A percentile compares a stretch with the other conserved stretches of the same genome.
These are phyloP conservation scores for Takifugu bimaculatus DNA, from an alignment of 2,113 vertebrate genomes.

Conservation along the genomic window DNA sequence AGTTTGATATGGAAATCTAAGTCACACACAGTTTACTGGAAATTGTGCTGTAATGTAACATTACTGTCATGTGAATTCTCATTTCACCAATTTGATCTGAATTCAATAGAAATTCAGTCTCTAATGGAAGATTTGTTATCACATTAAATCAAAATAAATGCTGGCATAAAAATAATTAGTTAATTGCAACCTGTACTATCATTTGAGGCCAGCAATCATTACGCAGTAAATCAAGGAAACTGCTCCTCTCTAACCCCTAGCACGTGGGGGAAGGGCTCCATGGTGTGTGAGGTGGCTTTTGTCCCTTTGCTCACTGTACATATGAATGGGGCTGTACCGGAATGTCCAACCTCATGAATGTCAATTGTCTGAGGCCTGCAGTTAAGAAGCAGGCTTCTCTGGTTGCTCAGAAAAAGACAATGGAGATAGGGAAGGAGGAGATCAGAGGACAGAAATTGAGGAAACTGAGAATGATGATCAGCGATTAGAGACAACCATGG, in stretches of 20 bases:
- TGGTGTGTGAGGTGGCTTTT: conserved; percentile 50
- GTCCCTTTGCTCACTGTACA: conserved; percentile 75
- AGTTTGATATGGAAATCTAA: too few species aligned
- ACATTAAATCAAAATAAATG: too few species aligned
- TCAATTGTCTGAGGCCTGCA: conserved; percentile 68
- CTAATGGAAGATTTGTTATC: too few species aligned
- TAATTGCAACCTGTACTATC: too few species aligned
- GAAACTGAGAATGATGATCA: conserved; percentile 33
- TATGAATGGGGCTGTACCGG: conserved; percentile 77
- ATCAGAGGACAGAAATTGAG: conserved; percentile 18
- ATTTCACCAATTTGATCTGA: too few species aligned
- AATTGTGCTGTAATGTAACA: too few species aligned
- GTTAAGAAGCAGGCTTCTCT: conserved; percentile 74
- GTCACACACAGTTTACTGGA: too few species aligned
- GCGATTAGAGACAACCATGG: conserved; percentile 26
- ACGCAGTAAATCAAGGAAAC: too few species aligned
- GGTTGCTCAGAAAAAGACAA: conserved; percentile 67
- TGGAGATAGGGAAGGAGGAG: conserved; percentile 38
- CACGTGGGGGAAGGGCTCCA: conserved; percentile 32
- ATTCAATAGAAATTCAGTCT: too few species aligned
- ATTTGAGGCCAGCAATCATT: background rate
- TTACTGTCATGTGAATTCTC: too few species aligned
- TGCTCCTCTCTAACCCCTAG: background rate
- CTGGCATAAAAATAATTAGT: too few species aligned
- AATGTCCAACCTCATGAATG: conserved; percentile 78